phyloP scores from a whole-genome alignment of 2,888 invertebrate genomes.

The Tetrapedia diversipes region DNA sequence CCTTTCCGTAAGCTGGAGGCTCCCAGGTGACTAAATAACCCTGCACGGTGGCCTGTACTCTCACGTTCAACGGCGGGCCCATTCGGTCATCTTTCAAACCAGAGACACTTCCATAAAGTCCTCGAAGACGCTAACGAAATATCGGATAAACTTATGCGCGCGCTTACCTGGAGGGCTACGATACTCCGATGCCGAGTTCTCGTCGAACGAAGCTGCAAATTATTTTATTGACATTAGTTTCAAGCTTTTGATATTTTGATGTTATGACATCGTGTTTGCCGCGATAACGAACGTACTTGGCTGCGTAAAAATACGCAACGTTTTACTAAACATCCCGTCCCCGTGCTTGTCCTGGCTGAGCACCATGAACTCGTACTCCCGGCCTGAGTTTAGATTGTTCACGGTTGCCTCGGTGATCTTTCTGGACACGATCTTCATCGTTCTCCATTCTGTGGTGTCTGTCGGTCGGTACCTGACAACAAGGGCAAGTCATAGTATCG shows the following conservation, averaged over 20 bases:
- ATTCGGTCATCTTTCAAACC: slow-evolving; percentile 82
- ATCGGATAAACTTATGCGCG: not conserved
- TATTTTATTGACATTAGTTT: not conserved
- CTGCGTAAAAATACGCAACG: slow-evolving; percentile 89
- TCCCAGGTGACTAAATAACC: slow-evolving; percentile 92
- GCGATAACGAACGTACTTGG: slow-evolving; percentile 77
- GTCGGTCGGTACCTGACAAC: slow-evolving; percentile 87
- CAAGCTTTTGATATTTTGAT: no score
- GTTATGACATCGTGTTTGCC: no score
- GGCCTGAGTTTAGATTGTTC: slow-evolving; percentile 89
- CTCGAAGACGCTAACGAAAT: rapidly evolving
- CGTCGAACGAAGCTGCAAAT: slow-evolving; percentile 69
- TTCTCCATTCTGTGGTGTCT: slow-evolving; percentile 92
- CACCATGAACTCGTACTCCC: slow-evolving; percentile 95
- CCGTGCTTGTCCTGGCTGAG: slow-evolving; percentile 93
- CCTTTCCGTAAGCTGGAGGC: slow-evolving; percentile 85
- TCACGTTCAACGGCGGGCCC: slow-evolving; percentile 88
- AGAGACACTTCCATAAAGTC: not conserved
- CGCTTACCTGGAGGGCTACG: slow-evolving; percentile 72
- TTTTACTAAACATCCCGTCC: slow-evolving; percentile 95
- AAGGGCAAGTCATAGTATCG: no score
- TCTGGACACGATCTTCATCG: slow-evolving; percentile 89
- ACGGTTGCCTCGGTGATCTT: slow-evolving; percentile 91
- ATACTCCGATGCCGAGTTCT: slow-evolving; percentile 78
- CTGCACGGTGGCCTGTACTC: slow-evolving; percentile 88